phyloP scores from a whole-genome alignment of 2,113 vertebrate species.

The Falcunculus frontatus region DNA sequence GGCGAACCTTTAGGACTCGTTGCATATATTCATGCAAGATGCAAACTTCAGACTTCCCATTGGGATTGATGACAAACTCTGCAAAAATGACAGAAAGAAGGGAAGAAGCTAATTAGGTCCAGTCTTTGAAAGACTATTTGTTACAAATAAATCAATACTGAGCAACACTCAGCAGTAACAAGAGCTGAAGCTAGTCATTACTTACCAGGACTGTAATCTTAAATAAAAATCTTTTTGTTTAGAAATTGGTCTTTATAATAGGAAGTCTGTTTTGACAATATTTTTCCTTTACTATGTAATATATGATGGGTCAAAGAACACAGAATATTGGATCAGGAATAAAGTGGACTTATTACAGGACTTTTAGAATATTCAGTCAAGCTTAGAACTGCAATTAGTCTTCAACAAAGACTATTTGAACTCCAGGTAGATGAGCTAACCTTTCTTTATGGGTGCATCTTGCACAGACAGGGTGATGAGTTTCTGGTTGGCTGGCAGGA shows the following conservation, averaged over 20 bases:
- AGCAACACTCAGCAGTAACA: neutral
- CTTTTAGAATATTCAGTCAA: neutral
- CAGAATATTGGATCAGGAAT: neutral
- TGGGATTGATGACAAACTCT: constrained; percentile 99
- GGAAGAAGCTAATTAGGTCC: neutral
- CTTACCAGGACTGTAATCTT: neutral
- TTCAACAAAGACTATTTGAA: rapidly evolving
- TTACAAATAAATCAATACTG: neutral
- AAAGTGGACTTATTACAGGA: neutral
- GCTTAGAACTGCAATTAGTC: neutral
- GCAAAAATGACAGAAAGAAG: neutral
- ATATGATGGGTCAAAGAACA: rapidly evolving
- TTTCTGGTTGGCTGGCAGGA: constrained; percentile 96
- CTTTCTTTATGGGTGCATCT: constrained; percentile 97
- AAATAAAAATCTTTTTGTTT: neutral
- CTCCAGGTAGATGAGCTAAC: constrained; percentile 33
- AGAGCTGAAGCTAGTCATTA: neutral
- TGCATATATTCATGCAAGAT: constrained; percentile 99
- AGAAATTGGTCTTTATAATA: neutral
- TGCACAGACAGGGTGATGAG: constrained; percentile 97
- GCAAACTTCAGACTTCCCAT: constrained; percentile 98
- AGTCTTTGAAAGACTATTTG: neutral
- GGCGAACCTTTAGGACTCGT: constrained; percentile 97
- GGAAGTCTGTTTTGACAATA: neutral
- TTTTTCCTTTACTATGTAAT: neutral